These are phyloP conservation scores for Uloborus diversus DNA, from an alignment of 1,140 invertebrate species.

Conservation along the genomic window DNA sequence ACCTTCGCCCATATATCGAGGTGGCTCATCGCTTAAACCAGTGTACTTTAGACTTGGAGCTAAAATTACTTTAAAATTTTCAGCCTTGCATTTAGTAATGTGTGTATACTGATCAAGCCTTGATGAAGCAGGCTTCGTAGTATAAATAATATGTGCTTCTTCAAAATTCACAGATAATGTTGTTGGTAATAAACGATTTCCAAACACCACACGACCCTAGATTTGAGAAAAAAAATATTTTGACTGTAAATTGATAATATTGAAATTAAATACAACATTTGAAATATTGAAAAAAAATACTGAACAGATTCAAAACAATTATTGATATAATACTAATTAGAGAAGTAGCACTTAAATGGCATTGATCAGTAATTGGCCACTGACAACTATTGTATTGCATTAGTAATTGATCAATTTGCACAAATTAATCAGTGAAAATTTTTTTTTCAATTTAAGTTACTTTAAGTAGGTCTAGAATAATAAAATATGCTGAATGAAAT, in stretches of 20 bases:
- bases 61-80: conserved; percentile 94
- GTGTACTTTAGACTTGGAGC: conserved; percentile 94
- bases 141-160: conserved; percentile 94
- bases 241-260: neutral
- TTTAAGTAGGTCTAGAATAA: no score
- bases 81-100: conserved; percentile 91
- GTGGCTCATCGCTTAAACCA: conserved; percentile 92
- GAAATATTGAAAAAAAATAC: neutral
- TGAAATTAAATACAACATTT: neutral
- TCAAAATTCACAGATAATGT: conserved; percentile 92
- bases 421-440: no score
- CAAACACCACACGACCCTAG: conserved; percentile 91
- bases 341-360: no score
- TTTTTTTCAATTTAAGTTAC: no score
- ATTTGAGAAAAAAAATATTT: conserved; percentile 58
- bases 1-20: conserved; percentile 96
- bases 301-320: no score
- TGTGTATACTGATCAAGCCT: conserved; percentile 96
- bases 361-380: no score
- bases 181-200: conserved; percentile 93
- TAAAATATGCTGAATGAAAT: no score
- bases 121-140: conserved; percentile 92
- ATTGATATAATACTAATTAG: no score
- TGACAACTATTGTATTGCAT: no score
- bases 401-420: no score